phyloP scores from a whole-genome alignment of 2,888 invertebrate species.

The Galeruca laticollis region DNA sequence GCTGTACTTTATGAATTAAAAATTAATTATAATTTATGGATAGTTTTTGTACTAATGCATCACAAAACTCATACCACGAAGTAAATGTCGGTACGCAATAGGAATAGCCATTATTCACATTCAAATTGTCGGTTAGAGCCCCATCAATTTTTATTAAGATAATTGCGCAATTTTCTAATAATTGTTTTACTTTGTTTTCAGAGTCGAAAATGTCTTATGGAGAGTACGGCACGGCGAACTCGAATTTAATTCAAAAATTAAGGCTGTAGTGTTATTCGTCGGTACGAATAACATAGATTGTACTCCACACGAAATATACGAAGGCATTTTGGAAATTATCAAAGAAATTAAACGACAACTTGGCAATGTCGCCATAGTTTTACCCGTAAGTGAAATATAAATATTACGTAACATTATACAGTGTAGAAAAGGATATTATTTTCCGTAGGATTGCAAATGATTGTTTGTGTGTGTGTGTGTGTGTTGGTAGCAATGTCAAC shows the following conservation, averaged over 20 bases:
- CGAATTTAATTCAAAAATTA: conserved; percentile 74
- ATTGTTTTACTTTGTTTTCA: conserved; percentile 45
- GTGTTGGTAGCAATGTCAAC: too few relatives aligned
- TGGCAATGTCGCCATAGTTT: conserved; percentile 68
- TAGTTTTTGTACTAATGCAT: too few relatives aligned
- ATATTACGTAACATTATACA: too few relatives aligned
- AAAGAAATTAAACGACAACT: conserved; percentile 70
- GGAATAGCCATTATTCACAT: conserved; percentile 4
- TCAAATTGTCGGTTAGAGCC: conserved; percentile 1
- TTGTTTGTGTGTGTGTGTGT: too few relatives aligned
- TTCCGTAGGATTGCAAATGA: too few relatives aligned
- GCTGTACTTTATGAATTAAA: too few relatives aligned
- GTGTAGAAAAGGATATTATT: too few relatives aligned
- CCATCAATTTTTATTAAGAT: conserved; percentile 16
- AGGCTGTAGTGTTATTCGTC: conserved; percentile 74
- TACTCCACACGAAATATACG: conserved; percentile 72
- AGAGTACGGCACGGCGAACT: conserved; percentile 77
- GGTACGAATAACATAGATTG: conserved; percentile 78
- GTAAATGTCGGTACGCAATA: not conserved
- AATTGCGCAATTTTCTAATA: conserved; percentile 17
- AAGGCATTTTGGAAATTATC: conserved; percentile 74
- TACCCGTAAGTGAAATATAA: conserved; percentile 70
- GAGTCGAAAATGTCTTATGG: conserved; percentile 78
- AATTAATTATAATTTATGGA: too few relatives aligned
- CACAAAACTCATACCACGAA: too few relatives aligned